phyloP scores from a whole-genome alignment of 2,113 vertebrate genomes.

The Struthidea cinerea region DNA sequence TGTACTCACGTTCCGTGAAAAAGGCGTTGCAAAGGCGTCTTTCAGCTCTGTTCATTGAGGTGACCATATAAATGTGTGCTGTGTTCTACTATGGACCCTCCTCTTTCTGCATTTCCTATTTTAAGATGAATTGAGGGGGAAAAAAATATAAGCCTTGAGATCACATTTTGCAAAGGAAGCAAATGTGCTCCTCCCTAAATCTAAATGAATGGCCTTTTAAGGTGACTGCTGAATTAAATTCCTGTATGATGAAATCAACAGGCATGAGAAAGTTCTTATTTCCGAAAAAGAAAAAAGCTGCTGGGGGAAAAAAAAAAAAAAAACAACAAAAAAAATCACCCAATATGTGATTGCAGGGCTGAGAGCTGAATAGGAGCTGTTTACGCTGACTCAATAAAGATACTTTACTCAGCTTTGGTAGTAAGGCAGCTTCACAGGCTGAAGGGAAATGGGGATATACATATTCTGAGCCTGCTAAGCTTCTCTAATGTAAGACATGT shows the following conservation, averaged over 20 bases:
- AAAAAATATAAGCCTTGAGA: background rate
- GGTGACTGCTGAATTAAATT: slow-evolving; percentile 58
- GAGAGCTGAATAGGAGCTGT: slow-evolving; percentile 1
- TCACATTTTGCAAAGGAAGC: slow-evolving; percentile 39
- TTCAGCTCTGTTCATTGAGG: background rate
- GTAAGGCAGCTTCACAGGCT: slow-evolving; percentile 45
- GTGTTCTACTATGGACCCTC: background rate
- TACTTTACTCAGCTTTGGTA: slow-evolving; percentile 12
- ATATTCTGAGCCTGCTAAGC: slow-evolving; percentile 61
- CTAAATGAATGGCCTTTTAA: slow-evolving; percentile 60
- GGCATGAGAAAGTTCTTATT: slow-evolving; percentile 18
- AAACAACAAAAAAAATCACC: background rate
- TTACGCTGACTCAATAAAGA: slow-evolving; percentile 44
- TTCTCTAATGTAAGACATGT: slow-evolving; percentile 58
- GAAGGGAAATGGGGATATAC: slow-evolving; percentile 55
- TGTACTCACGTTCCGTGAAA: background rate
- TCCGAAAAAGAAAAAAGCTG: slow-evolving; percentile 25
- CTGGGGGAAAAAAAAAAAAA: background rate
- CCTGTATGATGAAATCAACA: slow-evolving; percentile 47
- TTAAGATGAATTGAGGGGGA: background rate
- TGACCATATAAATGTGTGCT: background rate
- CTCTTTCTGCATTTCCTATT: background rate
- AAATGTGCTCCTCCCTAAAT: slow-evolving; percentile 20
- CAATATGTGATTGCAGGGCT: background rate
- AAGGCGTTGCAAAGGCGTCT: background rate